Conservation (phyloP, 2,888 invertebrate genomes). For the Leptinotarsa rubiginosa region DNA sequence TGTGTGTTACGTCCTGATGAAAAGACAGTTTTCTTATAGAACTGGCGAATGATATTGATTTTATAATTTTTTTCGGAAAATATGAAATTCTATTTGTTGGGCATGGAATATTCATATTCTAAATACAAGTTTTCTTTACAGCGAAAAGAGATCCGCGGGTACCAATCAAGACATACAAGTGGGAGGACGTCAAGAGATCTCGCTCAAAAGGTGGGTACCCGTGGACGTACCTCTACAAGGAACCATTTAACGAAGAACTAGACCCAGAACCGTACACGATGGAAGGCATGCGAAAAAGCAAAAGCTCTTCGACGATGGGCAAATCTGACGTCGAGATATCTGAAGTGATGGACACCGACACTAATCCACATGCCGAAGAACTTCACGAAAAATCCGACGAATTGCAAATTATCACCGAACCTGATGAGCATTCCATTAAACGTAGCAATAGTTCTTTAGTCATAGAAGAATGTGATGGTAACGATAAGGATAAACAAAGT, state of each 20-base stretch:
- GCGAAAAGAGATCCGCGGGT: conserved; percentile 70
- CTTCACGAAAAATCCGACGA: conserved; percentile 25
- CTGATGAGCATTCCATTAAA: conserved; percentile 44
- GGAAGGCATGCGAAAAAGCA: conserved; percentile 57
- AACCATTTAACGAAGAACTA: conserved; percentile 65
- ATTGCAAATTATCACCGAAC: conserved; percentile 40
- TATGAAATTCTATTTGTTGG: too few relatives aligned
- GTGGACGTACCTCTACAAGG: conserved; percentile 83
- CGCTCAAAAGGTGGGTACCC: conserved; percentile 82
- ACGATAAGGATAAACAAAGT: conserved; percentile 39
- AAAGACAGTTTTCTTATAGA: too few relatives aligned
- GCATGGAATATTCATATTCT: not conserved
- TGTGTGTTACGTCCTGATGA: too few relatives aligned
- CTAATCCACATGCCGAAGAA: conserved; percentile 5
- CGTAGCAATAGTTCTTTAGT: conserved; percentile 41
- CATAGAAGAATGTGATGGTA: conserved; percentile 40
- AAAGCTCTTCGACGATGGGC: conserved; percentile 54
- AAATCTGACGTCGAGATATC: conserved; percentile 48
- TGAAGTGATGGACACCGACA: conserved; percentile 34
- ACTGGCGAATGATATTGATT: too few relatives aligned
- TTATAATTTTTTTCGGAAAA: too few relatives aligned
- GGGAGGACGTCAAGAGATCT: conserved; percentile 82
- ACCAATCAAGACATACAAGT: conserved; percentile 82
- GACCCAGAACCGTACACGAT: conserved; percentile 63
- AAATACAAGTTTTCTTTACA: conserved; percentile 49